These are phyloP conservation scores for Seira musarum DNA, from an alignment of 2,888 invertebrate species.

Conservation along the genomic window DNA sequence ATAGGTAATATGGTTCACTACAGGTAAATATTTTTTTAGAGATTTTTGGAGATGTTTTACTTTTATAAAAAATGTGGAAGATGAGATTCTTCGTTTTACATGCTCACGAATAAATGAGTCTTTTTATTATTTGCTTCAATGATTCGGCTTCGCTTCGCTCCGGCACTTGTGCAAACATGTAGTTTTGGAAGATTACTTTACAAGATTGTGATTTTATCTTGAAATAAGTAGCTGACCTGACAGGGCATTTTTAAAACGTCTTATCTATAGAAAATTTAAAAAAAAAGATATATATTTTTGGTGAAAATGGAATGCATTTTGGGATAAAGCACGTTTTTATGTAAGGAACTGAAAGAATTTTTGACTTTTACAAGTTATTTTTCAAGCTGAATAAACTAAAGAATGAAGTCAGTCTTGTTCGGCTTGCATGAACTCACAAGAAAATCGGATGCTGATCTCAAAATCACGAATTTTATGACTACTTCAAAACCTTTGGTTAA, in stretches of 20 bases:
- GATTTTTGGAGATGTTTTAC: too few species aligned
- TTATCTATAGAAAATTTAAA: not conserved
- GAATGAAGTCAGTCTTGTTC: conserved; percentile 2
- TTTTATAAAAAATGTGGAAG: not conserved
- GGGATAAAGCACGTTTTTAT: conserved; percentile 9
- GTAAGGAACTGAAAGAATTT: not conserved
- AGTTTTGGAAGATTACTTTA: conserved; percentile 5
- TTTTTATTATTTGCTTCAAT: conserved; percentile 4
- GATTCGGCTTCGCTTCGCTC: not conserved
- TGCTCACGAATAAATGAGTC: conserved; percentile 9
- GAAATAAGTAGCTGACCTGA: conserved; percentile 10
- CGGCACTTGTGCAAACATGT: conserved; percentile 15
- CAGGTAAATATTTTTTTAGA: not conserved
- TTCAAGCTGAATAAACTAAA: not conserved
- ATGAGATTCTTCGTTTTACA: not conserved
- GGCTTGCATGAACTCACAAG: not conserved
- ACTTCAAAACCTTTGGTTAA: not conserved
- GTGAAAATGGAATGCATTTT: not conserved
- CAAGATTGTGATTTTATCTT: not conserved
- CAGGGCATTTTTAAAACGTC: conserved; percentile 5
- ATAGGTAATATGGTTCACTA: not conserved
- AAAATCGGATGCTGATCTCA: not conserved
- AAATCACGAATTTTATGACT: not conserved
- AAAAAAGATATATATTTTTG: not conserved
- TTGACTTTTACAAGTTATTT: too few species aligned